Evolutionary conservation across 2,797 vertebrate genomes (phyloP).

Genomic region (Hemitrygon akajei): DNA sequence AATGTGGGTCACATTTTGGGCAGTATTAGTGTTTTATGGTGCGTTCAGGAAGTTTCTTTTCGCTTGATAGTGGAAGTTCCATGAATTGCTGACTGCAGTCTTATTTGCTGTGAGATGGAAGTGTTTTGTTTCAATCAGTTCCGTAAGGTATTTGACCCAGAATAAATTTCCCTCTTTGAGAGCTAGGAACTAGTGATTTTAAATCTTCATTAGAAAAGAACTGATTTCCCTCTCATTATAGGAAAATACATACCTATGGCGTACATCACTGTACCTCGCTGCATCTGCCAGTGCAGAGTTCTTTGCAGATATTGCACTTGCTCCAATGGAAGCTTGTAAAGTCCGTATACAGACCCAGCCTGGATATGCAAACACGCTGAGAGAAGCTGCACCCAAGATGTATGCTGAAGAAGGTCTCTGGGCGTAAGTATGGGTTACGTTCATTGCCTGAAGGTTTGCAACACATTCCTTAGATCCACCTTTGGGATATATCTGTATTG

Average conservation of each 20-base stretch:
- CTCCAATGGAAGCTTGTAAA: slow-evolving; percentile 96
- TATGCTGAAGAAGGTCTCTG: slow-evolving; percentile 82
- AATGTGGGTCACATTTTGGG: too few relatives aligned
- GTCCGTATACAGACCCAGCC: slow-evolving; percentile 95
- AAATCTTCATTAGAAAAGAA: not conserved
- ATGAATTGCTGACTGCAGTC: not conserved
- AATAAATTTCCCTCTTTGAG: not conserved
- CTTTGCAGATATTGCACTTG: slow-evolving; percentile 92
- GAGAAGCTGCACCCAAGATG: slow-evolving; percentile 85
- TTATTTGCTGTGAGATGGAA: not conserved
- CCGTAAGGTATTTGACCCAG: not conserved
- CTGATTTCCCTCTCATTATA: slow-evolving; percentile 47
- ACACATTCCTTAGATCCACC: slow-evolving; percentile 94
- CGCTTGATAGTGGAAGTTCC: not conserved
- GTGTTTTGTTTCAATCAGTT: not conserved
- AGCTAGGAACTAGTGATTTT: not conserved
- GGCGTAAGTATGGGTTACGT: slow-evolving; percentile 68
- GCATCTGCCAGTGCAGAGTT: slow-evolving; percentile 95
- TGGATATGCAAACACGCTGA: slow-evolving; percentile 84
- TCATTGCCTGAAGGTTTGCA: not conserved
- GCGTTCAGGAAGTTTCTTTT: not conserved
- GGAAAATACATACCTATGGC: slow-evolving; percentile 92
- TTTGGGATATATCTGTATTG: slow-evolving; percentile 63
- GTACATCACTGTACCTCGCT: slow-evolving; percentile 86
- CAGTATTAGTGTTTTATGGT: not conserved